Evolutionary conservation across 64 coral and sea anemone genomes (phyloP).

Genomic region (Platygyra sinensis): DNA sequence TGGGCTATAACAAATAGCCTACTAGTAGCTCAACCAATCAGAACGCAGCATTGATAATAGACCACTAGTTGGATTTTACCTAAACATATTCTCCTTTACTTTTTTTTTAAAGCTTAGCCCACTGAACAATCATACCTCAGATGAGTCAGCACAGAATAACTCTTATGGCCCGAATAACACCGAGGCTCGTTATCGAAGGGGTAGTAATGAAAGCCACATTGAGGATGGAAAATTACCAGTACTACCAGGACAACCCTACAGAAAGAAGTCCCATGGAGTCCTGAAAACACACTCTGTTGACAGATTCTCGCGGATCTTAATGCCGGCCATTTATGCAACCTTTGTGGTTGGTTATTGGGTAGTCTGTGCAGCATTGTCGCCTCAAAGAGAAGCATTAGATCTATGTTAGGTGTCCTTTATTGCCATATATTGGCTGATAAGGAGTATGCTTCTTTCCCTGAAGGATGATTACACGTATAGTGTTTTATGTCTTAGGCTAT

Average conservation of each 20-base stretch:
- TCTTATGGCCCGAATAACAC: background rate
- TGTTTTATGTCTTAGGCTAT: no score
- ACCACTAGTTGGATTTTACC: no score
- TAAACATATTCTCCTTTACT: background rate
- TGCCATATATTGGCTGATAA: no score
- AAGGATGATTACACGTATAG: no score
- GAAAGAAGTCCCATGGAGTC: no score
- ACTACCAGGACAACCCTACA: background rate
- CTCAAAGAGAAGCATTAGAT: slow-evolving; percentile 28
- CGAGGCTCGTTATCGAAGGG: background rate
- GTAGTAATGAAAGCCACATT: background rate
- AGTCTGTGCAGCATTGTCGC: slow-evolving; percentile 1
- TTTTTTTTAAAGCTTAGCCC: background rate
- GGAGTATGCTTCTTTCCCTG: no score
- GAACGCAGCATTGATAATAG: no score
- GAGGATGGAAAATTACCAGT: background rate
- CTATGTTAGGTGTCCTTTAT: background rate
- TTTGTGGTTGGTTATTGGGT: slow-evolving; percentile 14
- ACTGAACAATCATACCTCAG: background rate
- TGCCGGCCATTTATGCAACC: background rate
- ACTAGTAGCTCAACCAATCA: no score
- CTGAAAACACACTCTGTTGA: background rate
- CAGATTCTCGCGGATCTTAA: background rate
- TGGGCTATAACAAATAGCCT: no score
- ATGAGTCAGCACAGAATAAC: background rate